Percentiles rank a stretch among this genome's conserved stretches.
Conservation (phyloP, 2,113 vertebrate species). For the Rhabdornis inornatus region DNA sequence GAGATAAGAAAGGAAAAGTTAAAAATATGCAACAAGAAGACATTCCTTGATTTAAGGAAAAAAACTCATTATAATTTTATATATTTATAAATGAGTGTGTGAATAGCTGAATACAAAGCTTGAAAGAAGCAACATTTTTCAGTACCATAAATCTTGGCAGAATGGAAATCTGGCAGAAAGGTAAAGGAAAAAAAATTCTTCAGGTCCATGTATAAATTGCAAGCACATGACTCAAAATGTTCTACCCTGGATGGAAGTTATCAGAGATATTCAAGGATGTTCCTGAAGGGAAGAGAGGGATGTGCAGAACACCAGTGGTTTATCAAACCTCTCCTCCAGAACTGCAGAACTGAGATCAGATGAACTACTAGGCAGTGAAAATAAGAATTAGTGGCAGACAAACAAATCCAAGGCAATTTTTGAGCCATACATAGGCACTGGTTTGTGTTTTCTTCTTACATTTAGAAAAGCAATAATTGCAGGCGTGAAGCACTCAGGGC, state of each 20-base stretch:
- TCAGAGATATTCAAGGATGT: not conserved
- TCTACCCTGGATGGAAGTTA: not conserved
- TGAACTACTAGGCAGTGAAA: not conserved
- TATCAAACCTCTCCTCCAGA: not conserved
- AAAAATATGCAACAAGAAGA: fast-evolving
- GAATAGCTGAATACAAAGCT: not conserved
- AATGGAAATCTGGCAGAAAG: not conserved
- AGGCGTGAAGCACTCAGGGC: not conserved
- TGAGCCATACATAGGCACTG: not conserved
- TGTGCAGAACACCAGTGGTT: not conserved
- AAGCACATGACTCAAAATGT: not conserved
- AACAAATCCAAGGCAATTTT: not conserved
- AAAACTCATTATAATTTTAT: fast-evolving
- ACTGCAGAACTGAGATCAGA: not conserved
- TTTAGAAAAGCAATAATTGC: not conserved
- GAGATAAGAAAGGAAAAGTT: not conserved
- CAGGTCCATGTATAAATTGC: not conserved
- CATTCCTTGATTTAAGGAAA: not conserved
- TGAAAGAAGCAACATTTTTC: not conserved
- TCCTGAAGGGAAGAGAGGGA: not conserved
- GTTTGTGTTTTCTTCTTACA: not conserved
- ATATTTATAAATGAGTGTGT: not conserved
- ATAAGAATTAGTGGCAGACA: not conserved
- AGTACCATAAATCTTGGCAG: not conserved
- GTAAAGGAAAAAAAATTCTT: not conserved